Base-by-base conservation (phyloP, 2,888 invertebrate species). In the Teleogryllus oceanicus region DNA sequence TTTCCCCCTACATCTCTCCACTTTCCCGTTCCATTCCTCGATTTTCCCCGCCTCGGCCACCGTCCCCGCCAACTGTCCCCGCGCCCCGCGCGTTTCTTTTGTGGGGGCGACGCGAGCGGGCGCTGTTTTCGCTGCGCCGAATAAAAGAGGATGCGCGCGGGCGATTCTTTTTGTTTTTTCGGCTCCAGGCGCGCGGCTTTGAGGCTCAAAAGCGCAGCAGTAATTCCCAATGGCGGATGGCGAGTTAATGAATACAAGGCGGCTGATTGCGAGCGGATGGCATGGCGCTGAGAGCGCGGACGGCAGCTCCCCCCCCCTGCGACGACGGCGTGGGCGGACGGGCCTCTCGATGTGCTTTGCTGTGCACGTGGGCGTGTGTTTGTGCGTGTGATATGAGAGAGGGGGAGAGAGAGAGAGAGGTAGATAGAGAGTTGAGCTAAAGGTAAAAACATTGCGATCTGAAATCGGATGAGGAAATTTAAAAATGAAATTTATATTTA, bases 131-230 rank as follows among this genome's bases (percentile, higher is more conserved):
- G 62, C n/a, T 8, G 62, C 62, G 62, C 3, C 62, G 37, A 1
- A 62, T 62, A 62, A n/a, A 13, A 62, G 62, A 62, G n/a, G 16
- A 62, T 1, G 16, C 16, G 62, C 12, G 62, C 16, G 62, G n/a
- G 12, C 16, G 62, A n/a, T 13, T 5, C 4, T 62, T 62, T 16
- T 62, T 62, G 13, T 18, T n/a, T n/a, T 62, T n/a, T n/a, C 62
- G 16, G n/a, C 62, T 12, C 62, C 62, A 37, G 37, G 37, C 62
- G n/a, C 62, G 3, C 16, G 62, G 62, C 62, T 18, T 62, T 62
- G 16, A 62, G 62, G n/a, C 62, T 62, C 62, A 62, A 62, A 62
- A n/a, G n/a, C n/a, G 62, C 62, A 62, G 62, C 62, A n/a, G 62
- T 62, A 62, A 62, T 62, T 62, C 62, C 62, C n/a, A 12, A 62